Evolutionary conservation across 2,888 invertebrate species (phyloP), one percentile per base, ranked within the genome.

Genomic region (Ellobium chinense): DNA sequence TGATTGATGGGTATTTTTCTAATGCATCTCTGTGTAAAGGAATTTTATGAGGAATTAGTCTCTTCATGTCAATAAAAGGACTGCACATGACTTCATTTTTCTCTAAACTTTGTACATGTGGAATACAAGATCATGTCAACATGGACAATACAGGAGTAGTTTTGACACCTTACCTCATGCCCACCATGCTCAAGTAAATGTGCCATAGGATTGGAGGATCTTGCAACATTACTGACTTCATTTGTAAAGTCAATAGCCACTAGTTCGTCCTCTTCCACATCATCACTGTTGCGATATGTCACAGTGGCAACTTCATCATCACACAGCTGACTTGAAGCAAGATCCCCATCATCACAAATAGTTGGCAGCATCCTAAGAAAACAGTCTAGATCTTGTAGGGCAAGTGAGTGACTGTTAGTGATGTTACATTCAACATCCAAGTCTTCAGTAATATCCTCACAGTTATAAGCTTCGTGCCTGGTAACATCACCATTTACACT

Each of bases 141-240:
- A n/a, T n/a, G n/a, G n/a, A n/a, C n/a, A n/a, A n/a, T n/a, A n/a
- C n/a, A n/a, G n/a, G n/a, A n/a, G n/a, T n/a, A n/a, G n/a, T n/a
- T n/a, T n/a, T n/a, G n/a, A n/a, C n/a, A 21, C 0, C 31, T 24
- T 65, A 75, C 75, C 75, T 75, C 63, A 75, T 54, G 21, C n/a
- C 65, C 65, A 31, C 65, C 65, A 21, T 65, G n/a, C 7, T 46
- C 54, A 29, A 75, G 75, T 24, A 34, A 27, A 14, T 21, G 5
- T 1, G 75, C 63, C 27, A 75, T 36, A 1, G 75, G 75, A 34
- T 75, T 75, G 3, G 12, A n/a, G 21, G 54, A 46, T 46, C 75
- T 39, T 29, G 14, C 29, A 5, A 14, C 34, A 7, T 14, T n/a
- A 29, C 5, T n/a, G 4, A 37, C 62, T 36, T n/a, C 34, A 56